Evolutionary conservation across 2,888 invertebrate genomes (phyloP).

Genomic region (Crossocerus cetratus): DNA sequence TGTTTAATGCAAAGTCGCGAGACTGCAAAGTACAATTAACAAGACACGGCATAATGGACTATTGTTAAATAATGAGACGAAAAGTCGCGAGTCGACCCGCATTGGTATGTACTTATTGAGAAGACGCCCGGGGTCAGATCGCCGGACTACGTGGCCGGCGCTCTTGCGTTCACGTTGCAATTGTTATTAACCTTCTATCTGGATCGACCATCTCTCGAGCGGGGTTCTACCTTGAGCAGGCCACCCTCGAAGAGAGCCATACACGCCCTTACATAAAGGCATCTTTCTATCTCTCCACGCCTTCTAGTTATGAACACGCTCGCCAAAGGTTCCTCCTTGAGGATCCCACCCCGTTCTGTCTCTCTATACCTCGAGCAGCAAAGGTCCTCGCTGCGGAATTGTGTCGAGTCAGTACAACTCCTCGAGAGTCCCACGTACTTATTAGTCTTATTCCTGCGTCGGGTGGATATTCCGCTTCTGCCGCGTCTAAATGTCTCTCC

Average conservation of each 20-base stretch:
- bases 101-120: conserved; percentile 39
- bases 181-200: conserved; percentile 36
- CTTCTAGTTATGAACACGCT: conserved; percentile 29
- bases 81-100: conserved; percentile 11
- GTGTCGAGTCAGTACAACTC: too few species aligned
- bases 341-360: too few species aligned
- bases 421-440: too few species aligned
- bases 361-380: too few species aligned
- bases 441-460: too few species aligned
- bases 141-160: conserved; percentile 8
- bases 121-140: conserved; percentile 25
- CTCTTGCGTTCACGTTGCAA: conserved; percentile 30
- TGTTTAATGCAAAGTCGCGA: not conserved
- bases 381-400: too few species aligned
- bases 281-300: conserved; percentile 45
- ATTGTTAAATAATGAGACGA: not conserved
- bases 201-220: conserved; percentile 16
- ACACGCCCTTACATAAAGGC: conserved; percentile 35
- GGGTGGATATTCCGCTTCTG: too few species aligned
- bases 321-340: too few species aligned
- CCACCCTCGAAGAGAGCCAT: conserved; percentile 38
- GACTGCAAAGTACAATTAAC: not conserved
- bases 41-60: not conserved
- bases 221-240: conserved; percentile 14
- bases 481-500: too few species aligned